phyloP scores from a whole-genome alignment of 2,888 invertebrate genomes.

The Drosophila paranaensis region DNA sequence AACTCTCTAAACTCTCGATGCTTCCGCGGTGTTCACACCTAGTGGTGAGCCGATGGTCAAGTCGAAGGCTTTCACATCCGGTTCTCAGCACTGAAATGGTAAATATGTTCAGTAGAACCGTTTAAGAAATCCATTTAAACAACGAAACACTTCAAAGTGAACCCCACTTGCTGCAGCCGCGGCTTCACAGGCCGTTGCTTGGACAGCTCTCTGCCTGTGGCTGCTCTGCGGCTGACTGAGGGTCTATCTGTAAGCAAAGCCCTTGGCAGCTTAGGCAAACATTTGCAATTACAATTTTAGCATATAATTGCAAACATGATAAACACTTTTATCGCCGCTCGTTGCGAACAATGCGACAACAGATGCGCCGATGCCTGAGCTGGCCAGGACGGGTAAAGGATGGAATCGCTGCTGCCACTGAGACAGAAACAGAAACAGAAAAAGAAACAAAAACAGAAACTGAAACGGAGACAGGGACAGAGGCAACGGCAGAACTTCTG shows the following conservation, averaged over 20 bases:
- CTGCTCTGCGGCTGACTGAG: conserved; percentile 10
- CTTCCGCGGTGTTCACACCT: conserved; percentile 48
- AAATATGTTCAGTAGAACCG: conserved; percentile 74
- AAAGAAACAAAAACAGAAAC: conserved; percentile 1
- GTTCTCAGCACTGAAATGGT: conserved; percentile 68
- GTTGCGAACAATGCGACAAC: conserved; percentile 56
- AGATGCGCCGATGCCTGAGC: conserved; percentile 29
- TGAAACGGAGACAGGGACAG: not conserved
- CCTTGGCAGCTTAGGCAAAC: conserved; percentile 75
- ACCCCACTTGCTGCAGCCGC: conserved; percentile 40
- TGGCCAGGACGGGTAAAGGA: conserved; percentile 19
- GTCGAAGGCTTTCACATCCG: conserved; percentile 69
- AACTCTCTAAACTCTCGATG: conserved; percentile 26
- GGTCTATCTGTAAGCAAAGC: conserved; percentile 62
- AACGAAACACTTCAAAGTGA: conserved; percentile 76
- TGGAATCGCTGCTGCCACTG: conserved; percentile 13
- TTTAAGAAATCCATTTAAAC: conserved; percentile 80
- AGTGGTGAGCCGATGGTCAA: conserved; percentile 21
- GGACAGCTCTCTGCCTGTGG: not conserved
- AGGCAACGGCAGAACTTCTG: not conserved
- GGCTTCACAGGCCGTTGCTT: conserved; percentile 22
- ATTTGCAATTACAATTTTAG: conserved; percentile 81
- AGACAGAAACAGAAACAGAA: not conserved
- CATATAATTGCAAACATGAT: conserved; percentile 81
- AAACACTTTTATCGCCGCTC: conserved; percentile 74